A percentile compares a stretch with the other conserved stretches of the same genome.
These are phyloP conservation scores for Anguilla japonica DNA, from an alignment of 2,113 vertebrate genomes.

Conservation along the genomic window DNA sequence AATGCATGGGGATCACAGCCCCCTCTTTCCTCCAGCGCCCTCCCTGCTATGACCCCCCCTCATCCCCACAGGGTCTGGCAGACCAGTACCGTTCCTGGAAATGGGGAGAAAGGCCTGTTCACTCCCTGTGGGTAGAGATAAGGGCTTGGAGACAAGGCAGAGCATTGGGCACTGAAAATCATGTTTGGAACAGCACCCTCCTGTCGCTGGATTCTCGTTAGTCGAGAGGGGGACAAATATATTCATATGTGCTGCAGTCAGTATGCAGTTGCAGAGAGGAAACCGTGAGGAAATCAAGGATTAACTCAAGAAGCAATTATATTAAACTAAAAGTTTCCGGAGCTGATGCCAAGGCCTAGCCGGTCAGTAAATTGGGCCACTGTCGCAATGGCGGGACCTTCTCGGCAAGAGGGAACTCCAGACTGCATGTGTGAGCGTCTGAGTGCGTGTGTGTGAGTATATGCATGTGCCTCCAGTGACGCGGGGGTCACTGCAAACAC, in stretches of 20 bases:
- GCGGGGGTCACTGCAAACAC: too few relatives aligned
- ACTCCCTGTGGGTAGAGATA: constrained; percentile 30
- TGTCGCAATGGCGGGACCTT: constrained; percentile 10
- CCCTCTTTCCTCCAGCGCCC: too few relatives aligned
- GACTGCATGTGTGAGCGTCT: background rate
- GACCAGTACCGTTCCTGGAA: constrained; percentile 30
- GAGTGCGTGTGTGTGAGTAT: too few relatives aligned
- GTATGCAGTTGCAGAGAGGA: background rate
- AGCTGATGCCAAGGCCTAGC: background rate
- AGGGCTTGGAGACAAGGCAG: constrained; percentile 50
- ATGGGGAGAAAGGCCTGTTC: constrained; percentile 55
- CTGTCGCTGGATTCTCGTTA: background rate
- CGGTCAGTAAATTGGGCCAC: background rate
- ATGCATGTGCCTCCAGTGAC: too few relatives aligned
- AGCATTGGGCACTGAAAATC: constrained; percentile 16
- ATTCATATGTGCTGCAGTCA: background rate
- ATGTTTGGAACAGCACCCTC: background rate
- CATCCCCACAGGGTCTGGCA: constrained; percentile 23
- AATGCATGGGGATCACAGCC: background rate
- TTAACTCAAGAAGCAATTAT: background rate
- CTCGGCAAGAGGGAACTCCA: background rate
- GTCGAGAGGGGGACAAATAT: background rate
- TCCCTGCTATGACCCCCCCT: background rate
- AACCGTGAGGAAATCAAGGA: background rate
- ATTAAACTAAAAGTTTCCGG: background rate